Percentiles rank a stretch among this genome's conserved stretches.
Conservation (phyloP, 2,797 vertebrate species). For the Trematomus bernacchii region DNA sequence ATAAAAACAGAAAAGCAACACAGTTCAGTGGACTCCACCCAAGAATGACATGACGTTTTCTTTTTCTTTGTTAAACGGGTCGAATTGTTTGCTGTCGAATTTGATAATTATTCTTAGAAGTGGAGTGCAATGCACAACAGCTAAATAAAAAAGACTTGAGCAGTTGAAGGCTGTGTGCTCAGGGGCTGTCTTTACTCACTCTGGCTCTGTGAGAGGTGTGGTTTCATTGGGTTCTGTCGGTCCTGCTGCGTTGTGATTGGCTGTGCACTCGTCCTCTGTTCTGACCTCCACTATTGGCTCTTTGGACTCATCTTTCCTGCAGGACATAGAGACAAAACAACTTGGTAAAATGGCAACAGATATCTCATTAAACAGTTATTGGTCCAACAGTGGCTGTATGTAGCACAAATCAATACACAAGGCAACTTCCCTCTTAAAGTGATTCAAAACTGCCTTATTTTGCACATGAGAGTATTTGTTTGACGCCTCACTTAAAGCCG, state of each 20-base stretch:
- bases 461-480: conserved; percentile 29
- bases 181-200: conserved; percentile 85
- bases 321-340: conserved; percentile 13
- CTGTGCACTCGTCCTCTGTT: conserved; percentile 94
- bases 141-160: conserved; percentile 47
- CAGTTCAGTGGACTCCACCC: conserved; percentile 80
- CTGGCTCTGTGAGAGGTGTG: conserved; percentile 96
- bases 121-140: conserved; percentile 78
- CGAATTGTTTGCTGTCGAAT: conserved; percentile 61
- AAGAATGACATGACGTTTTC: conserved; percentile 72
- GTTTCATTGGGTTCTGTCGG: conserved; percentile 97
- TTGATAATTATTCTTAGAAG: conserved; percentile 74
- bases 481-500: conserved; percentile 20
- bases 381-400: conserved; percentile 2
- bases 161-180: conserved; percentile 27
- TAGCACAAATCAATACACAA: conserved; percentile 36
- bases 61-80: conserved; percentile 20
- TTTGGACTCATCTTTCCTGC: conserved; percentile 97
- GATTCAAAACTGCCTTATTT: conserved; percentile 33
- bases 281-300: conserved; percentile 97
- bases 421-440: conserved; percentile 38
- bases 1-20: conserved; percentile 76
- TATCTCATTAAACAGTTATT: not conserved
- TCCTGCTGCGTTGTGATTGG: conserved; percentile 95
- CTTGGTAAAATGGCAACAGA: conserved; percentile 13